These are phyloP conservation scores for Babylonia areolata DNA, from an alignment of 1,140 invertebrate genomes.

Conservation along the genomic window DNA sequence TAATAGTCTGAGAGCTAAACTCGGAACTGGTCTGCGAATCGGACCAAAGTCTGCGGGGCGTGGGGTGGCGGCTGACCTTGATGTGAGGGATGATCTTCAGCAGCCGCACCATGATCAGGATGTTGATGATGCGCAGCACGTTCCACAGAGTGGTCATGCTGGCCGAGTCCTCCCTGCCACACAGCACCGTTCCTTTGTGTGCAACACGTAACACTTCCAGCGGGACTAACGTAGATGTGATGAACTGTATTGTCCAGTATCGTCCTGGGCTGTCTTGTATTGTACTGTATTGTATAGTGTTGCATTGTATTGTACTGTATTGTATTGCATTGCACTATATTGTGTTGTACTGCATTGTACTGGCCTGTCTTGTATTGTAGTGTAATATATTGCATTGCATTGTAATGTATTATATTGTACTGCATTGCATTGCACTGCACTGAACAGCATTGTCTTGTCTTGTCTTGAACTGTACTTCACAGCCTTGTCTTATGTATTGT, in stretches of 20 bases:
- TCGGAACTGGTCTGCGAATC: no score
- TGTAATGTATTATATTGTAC: constrained; percentile 52
- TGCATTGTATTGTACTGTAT: constrained; percentile 27
- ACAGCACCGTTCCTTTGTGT: no score
- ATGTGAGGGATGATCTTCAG: constrained; percentile 70
- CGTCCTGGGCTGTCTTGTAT: no score
- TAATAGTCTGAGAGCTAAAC: no score
- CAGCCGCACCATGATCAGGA: constrained; percentile 72
- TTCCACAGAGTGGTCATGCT: constrained; percentile 65
- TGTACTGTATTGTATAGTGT: constrained; percentile 33
- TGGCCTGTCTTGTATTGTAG: constrained; percentile 53
- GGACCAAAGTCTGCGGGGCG: no score
- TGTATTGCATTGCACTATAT: not conserved
- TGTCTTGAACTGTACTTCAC: no score
- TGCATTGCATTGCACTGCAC: constrained; percentile 55
- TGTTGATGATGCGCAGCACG: constrained; percentile 70
- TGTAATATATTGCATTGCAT: constrained; percentile 24
- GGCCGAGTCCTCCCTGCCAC: not conserved
- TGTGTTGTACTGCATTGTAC: constrained; percentile 42
- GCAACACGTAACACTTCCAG: no score
- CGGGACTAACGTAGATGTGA: no score
- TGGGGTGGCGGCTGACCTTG: constrained; percentile 58
- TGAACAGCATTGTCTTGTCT: no score
- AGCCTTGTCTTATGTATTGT: no score
- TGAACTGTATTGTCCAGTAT: no score